These are phyloP conservation scores for Cheilosia vulpina DNA, from an alignment of 2,888 invertebrate genomes.

Conservation along the genomic window DNA sequence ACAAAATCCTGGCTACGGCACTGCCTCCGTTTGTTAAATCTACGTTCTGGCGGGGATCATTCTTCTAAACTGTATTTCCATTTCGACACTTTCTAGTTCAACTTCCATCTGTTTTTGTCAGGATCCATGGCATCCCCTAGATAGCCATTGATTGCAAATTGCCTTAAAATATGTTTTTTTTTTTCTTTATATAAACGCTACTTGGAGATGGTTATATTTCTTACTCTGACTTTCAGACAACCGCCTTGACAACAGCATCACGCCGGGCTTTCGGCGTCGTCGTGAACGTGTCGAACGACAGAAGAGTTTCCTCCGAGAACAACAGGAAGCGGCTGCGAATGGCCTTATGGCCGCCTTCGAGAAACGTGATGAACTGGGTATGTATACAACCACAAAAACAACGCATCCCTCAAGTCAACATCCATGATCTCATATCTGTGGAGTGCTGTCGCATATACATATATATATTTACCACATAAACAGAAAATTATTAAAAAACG, in stretches of 20 bases:
- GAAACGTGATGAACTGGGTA: conserved; percentile 81
- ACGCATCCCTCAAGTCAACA: conserved; percentile 20
- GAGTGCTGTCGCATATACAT: conserved; percentile 46
- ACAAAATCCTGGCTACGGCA: too few relatives aligned
- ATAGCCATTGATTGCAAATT: too few relatives aligned
- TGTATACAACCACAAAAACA: conserved; percentile 34
- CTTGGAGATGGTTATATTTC: not conserved
- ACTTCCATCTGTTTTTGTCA: too few relatives aligned
- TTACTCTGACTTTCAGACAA: conserved; percentile 57
- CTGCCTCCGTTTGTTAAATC: too few relatives aligned
- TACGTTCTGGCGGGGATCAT: too few relatives aligned
- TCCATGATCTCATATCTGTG: conserved; percentile 50
- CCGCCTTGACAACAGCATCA: conserved; percentile 88
- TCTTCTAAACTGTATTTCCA: too few relatives aligned
- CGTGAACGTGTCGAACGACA: conserved; percentile 93
- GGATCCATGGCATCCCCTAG: too few relatives aligned
- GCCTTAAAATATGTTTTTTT: too few relatives aligned
- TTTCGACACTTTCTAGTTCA: too few relatives aligned
- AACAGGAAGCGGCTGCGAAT: conserved; percentile 87
- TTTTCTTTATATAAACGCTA: too few relatives aligned
- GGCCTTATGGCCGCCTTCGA: conserved; percentile 80
- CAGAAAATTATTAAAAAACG: conserved; percentile 26
- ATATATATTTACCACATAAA: not conserved
- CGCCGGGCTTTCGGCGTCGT: conserved; percentile 90
- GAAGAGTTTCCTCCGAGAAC: conserved; percentile 92